Conservation (phyloP, 2,113 vertebrate genomes). For the Saccopteryx bilineata region DNA sequence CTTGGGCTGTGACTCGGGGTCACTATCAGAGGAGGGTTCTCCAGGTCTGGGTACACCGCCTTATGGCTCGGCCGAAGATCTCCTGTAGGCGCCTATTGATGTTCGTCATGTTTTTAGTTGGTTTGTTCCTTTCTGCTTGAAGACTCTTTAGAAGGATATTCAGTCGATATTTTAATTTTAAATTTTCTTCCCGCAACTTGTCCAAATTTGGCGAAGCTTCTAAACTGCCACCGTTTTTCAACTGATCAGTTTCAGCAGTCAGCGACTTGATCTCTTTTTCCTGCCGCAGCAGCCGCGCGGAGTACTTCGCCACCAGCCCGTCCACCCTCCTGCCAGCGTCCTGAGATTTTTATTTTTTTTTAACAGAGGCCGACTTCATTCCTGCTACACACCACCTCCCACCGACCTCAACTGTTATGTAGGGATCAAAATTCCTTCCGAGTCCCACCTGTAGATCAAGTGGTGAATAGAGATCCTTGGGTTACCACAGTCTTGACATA, state of each 20-base stretch:
- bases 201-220: conserved; percentile 88
- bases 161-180: conserved; percentile 94
- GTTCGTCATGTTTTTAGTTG: conserved; percentile 93
- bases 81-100: conserved; percentile 94
- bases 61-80: conserved; percentile 93
- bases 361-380: not conserved
- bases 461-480: not conserved
- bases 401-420: not conserved
- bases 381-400: not conserved
- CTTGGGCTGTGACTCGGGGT: conserved; percentile 96
- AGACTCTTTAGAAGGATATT: conserved; percentile 95
- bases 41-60: conserved; percentile 93
- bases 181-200: conserved; percentile 93
- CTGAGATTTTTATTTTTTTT: not conserved
- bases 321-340: too few species aligned
- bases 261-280: conserved; percentile 93
- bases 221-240: conserved; percentile 90
- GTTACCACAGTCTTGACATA: too few species aligned
- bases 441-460: too few species aligned
- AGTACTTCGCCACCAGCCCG: too few species aligned
- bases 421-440: not conserved
- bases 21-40: conserved; percentile 93
- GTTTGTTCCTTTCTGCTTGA: conserved; percentile 89
- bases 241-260: conserved; percentile 91
- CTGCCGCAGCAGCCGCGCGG: conserved; percentile 80